Evolutionary conservation across 2,888 invertebrate genomes (phyloP).

Genomic region (Apantesis nais): DNA sequence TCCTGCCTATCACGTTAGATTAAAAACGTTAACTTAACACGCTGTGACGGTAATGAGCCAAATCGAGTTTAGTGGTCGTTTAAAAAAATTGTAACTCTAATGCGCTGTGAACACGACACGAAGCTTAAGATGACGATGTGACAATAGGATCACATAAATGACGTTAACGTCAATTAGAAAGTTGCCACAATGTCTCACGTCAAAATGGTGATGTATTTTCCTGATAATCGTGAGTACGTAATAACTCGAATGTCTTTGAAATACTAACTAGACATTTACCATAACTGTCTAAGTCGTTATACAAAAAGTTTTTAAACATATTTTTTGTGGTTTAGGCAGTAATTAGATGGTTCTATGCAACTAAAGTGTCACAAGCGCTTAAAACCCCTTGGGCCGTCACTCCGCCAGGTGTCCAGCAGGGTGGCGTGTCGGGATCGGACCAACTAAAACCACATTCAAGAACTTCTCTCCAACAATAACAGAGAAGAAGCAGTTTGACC

Average conservation of each 20-base stretch:
- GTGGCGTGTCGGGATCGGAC: no score
- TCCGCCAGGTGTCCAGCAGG: no score
- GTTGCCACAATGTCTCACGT: constrained; percentile 31
- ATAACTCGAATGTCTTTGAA: not conserved
- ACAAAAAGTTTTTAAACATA: no score
- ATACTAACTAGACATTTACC: not conserved
- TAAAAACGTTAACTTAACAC: constrained; percentile 38
- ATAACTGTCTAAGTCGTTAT: no score
- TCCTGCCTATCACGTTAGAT: constrained; percentile 21
- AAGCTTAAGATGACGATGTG: constrained; percentile 32
- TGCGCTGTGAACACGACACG: constrained; percentile 49
- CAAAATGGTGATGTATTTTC: constrained; percentile 9
- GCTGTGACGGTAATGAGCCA: constrained; percentile 49
- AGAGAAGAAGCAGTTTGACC: no score
- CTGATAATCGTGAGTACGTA: constrained; percentile 8
- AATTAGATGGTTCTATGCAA: no score
- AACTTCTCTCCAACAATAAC: no score
- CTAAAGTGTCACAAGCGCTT: no score
- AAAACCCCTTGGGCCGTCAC: no score
- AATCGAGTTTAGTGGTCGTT: constrained; percentile 50
- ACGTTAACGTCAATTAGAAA: constrained; percentile 43
- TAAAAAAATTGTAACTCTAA: constrained; percentile 34
- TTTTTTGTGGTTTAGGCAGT: no score
- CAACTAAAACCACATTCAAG: no score
- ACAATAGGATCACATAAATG: constrained; percentile 38